Evolutionary conservation across 2,113 vertebrate species (phyloP), one percentile per base, ranked within the genome.

Genomic region (Syngnathus typhle): DNA sequence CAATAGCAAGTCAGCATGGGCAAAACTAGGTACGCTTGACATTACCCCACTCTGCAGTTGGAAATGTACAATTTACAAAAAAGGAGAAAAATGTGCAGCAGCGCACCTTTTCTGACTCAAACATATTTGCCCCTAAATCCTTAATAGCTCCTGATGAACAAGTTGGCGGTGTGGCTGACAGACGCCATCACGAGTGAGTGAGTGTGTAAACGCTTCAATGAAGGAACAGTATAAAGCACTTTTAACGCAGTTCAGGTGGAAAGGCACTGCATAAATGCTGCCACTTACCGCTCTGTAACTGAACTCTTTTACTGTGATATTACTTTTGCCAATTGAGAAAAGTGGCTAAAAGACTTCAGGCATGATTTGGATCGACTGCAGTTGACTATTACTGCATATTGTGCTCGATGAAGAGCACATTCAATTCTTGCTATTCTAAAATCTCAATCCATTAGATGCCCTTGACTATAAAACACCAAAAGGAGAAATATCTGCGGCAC

Each of bases 241-340:
- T 23, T 2, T 13, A 56, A 27, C 15, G 55, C 55, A 32, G 55
- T 15, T 56, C 23, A 56, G 23, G 54, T 56, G 55, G 27, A 36
- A 56, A 56, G 27, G 10, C 2, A 3, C 27, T 36, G 55, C 27
- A 6, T 56, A 32, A 56, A 56, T 32, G 54, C 54, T 10, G 54
- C 23, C 23, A 15, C 23, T 27, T 21, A 54, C 51, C n/a, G 54
- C 54, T 56, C 23, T 27, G 54, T 56, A 56, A 32, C 23, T 32
- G 23, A 56, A 56, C 27, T 36, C 11, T 36, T 8, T 27, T 15
- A 16, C 11, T 54, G 39, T 70, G 27, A 61, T 72, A 60, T 54
- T 70, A 70, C 15, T 51, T 71, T 16, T n/a, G 43, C 54, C 63
- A 36, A n/a, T 43, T 49, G 21, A 16, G 10, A 73, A 39, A 12